phyloP scores from a whole-genome alignment of 2,888 invertebrate genomes.

The Uloborus plumipes region DNA sequence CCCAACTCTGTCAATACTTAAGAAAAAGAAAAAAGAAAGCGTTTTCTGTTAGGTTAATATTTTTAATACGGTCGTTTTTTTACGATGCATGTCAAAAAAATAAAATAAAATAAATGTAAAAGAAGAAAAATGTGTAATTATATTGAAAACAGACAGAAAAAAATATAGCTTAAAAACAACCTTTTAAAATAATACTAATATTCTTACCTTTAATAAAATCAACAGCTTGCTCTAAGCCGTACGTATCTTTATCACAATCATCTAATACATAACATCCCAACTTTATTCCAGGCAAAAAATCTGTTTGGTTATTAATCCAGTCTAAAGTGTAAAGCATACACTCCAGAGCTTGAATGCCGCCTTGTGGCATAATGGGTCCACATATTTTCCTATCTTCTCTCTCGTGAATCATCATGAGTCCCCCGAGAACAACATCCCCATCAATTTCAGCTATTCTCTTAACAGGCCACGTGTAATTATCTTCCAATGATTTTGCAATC shows the following conservation, averaged over 20 bases:
- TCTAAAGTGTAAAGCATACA: slow-evolving; percentile 93
- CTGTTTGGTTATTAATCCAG: slow-evolving; percentile 78
- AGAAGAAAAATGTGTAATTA: no score
- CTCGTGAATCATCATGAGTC: slow-evolving; percentile 95
- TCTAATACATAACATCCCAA: slow-evolving; percentile 91
- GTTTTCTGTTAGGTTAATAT: no score
- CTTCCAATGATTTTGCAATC: neutral
- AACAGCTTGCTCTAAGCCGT: slow-evolving; percentile 94
- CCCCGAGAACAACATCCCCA: slow-evolving; percentile 89
- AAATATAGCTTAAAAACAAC: neutral
- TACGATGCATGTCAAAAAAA: no score
- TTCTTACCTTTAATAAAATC: slow-evolving; percentile 93
- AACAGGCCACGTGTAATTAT: slow-evolving; percentile 79
- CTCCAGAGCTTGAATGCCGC: slow-evolving; percentile 83
- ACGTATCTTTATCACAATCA: slow-evolving; percentile 96
- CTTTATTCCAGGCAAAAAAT: slow-evolving; percentile 82
- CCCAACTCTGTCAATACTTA: no score
- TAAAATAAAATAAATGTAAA: no score
- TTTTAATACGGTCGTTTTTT: no score
- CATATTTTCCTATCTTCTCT: slow-evolving; percentile 88
- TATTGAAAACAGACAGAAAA: no score
- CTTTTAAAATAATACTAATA: neutral
- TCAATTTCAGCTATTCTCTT: slow-evolving; percentile 89
- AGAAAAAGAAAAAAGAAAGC: no score
- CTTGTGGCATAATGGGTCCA: slow-evolving; percentile 94